These are phyloP conservation scores for Trilocha varians DNA, from an alignment of 2,888 invertebrate species.

Conservation along the genomic window DNA sequence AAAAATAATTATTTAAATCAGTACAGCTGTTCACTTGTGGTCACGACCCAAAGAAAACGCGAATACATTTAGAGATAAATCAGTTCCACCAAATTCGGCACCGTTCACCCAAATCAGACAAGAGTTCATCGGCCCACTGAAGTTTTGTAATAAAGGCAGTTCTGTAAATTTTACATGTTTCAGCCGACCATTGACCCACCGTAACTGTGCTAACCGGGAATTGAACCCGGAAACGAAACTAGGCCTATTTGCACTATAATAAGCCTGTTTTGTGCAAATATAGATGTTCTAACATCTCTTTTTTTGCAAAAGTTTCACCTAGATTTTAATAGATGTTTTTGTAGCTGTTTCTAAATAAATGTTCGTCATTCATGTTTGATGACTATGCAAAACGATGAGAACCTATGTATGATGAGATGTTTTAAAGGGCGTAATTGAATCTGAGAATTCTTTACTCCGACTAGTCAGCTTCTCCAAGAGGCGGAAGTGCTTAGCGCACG, in stretches of 20 bases:
- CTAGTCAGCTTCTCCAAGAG: too few relatives aligned
- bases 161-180: conserved; percentile 25
- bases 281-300: conserved; percentile 12
- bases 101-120: conserved; percentile 2
- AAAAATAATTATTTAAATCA: too few relatives aligned
- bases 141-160: conserved; percentile 20
- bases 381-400: too few relatives aligned
- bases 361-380: too few relatives aligned
- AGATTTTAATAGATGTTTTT: too few relatives aligned
- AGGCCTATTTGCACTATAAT: conserved; percentile 21
- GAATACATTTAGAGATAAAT: too few relatives aligned
- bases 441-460: too few relatives aligned
- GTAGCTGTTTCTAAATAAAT: not conserved
- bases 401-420: not conserved
- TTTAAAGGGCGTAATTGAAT: too few relatives aligned
- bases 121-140: conserved; percentile 3
- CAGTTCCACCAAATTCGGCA: not conserved
- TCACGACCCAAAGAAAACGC: too few relatives aligned
- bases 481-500: too few relatives aligned
- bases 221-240: conserved; percentile 55
- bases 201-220: conserved; percentile 40
- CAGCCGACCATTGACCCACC: conserved; percentile 49
- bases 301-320: conserved; percentile 6
- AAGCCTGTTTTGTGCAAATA: conserved; percentile 14
- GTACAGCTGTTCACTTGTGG: too few relatives aligned